phyloP scores from a whole-genome alignment of 2,113 vertebrate genomes.

The Galeopterus variegatus region DNA sequence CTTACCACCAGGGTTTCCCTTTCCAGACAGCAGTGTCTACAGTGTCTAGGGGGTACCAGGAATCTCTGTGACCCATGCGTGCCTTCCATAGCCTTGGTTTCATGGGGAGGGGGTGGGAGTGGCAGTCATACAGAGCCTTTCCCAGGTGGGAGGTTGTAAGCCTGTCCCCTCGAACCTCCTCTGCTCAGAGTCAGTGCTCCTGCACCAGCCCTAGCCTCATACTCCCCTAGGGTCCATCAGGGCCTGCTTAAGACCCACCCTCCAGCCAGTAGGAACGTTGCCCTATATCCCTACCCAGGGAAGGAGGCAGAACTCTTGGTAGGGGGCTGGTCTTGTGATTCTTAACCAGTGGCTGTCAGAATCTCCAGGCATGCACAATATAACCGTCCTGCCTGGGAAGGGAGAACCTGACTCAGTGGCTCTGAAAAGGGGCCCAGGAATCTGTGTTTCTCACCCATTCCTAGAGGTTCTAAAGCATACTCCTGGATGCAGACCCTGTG shows the following conservation, averaged over 20 bases:
- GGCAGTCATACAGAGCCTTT: background rate
- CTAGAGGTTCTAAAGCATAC: background rate
- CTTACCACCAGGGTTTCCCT: conserved; percentile 33
- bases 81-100: background rate
- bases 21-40: conserved; percentile 22
- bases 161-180: background rate
- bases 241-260: background rate
- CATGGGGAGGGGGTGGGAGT: background rate
- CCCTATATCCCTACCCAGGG: background rate
- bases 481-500: background rate
- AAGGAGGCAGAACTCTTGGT: background rate
- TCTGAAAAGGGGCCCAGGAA: conserved; percentile 15
- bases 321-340: background rate
- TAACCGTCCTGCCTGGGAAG: background rate
- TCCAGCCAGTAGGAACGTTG: background rate
- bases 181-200: background rate
- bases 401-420: background rate
- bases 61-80: background rate
- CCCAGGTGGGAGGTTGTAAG: background rate
- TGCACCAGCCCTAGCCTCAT: background rate
- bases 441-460: background rate
- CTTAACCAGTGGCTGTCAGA: background rate
- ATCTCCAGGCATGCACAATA: background rate
- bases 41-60: background rate
- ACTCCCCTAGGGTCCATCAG: background rate